A percentile compares a stretch with the other conserved stretches of the same genome.
Evolutionary conservation across 2,797 vertebrate species (phyloP).

Genomic region (Coracias cyanogaster): DNA sequence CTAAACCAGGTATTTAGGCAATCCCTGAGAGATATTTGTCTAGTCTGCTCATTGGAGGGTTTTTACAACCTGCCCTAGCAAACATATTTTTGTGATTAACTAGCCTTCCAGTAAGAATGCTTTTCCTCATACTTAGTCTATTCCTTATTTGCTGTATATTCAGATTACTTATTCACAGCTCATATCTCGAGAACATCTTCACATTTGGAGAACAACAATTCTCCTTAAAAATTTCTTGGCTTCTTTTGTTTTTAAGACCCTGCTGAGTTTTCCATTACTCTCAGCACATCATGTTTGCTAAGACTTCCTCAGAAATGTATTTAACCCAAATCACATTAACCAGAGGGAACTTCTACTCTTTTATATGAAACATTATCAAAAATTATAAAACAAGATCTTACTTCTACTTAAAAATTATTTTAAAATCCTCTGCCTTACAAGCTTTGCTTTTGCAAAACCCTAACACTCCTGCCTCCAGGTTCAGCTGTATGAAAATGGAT

Average conservation of each 20-base stretch:
- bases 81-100: background rate
- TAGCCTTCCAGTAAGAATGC: background rate
- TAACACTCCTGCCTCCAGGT: background rate
- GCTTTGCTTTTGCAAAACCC: background rate
- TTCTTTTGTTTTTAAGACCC: background rate
- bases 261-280: background rate
- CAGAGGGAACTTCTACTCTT: background rate
- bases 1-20: background rate
- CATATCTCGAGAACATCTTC: fast-evolving
- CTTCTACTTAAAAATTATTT: background rate
- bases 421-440: background rate
- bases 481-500: background rate
- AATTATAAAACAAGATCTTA: background rate
- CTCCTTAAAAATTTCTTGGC: background rate
- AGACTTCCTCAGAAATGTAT: background rate
- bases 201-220: background rate
- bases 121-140: background rate
- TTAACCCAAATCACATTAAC: background rate
- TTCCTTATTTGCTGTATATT: background rate
- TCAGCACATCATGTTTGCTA: background rate
- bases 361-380: background rate
- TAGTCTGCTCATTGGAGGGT: background rate
- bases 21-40: background rate
- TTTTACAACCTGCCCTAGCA: background rate
- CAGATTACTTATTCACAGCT: background rate